Percentiles rank a stretch among this genome's conserved stretches.
phyloP scores from a whole-genome alignment of 2,113 vertebrate genomes.

The Corapipo altera region DNA sequence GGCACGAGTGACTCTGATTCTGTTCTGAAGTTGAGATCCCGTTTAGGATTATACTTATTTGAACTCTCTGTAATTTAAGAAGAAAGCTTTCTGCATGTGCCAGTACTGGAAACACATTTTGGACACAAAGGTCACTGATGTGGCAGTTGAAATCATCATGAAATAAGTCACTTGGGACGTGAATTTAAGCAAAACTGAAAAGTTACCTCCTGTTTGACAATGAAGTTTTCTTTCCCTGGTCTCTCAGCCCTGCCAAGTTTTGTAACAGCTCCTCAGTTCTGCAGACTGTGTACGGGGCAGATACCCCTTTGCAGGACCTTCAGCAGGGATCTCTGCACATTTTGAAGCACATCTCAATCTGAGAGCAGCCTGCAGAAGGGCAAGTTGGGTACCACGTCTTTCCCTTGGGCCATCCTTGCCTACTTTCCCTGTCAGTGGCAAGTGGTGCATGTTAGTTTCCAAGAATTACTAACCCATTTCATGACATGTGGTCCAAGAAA shows the following conservation, averaged over 20 bases:
- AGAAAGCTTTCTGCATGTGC: constrained; percentile 21
- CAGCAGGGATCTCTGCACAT: not conserved
- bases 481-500: not conserved
- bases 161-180: constrained; percentile 39
- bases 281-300: not conserved
- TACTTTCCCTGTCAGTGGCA: not conserved
- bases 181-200: constrained; percentile 34
- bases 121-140: constrained; percentile 51
- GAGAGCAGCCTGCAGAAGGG: not conserved
- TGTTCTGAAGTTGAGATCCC: constrained; percentile 52
- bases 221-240: not conserved
- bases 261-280: not conserved
- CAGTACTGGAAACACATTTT: constrained; percentile 46
- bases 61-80: constrained; percentile 63
- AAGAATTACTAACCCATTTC: not conserved
- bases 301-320: not conserved
- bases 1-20: constrained; percentile 37
- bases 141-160: constrained; percentile 50
- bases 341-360: not conserved
- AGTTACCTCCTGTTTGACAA: constrained; percentile 26
- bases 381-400: not conserved
- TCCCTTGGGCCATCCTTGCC: not conserved
- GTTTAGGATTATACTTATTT: constrained; percentile 40
- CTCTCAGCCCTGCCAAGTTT: not conserved
- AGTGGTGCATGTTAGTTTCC: not conserved